phyloP scores from a whole-genome alignment of 2,113 vertebrate genomes.

The Emydocephalus ijimae region DNA sequence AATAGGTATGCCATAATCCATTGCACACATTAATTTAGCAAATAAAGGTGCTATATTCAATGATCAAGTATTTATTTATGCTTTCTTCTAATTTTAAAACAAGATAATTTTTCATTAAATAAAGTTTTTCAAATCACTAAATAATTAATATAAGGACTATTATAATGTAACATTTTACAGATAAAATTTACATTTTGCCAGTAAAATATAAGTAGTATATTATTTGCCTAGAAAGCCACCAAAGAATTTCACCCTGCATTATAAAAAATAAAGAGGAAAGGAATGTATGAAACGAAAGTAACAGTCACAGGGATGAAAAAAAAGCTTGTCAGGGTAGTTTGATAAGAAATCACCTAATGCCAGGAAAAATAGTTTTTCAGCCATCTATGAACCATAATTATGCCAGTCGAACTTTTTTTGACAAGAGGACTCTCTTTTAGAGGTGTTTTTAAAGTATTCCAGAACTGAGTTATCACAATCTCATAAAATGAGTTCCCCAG shows the following conservation, averaged over 20 bases:
- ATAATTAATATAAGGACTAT: conserved; percentile 44
- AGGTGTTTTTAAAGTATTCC: conserved; percentile 63
- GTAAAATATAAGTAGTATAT: neutral
- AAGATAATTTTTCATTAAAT: neutral
- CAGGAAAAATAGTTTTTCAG: conserved; percentile 25
- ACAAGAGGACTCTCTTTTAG: conserved; percentile 41
- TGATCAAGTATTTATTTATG: neutral
- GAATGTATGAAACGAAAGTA: conserved; percentile 54
- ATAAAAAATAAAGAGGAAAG: conserved; percentile 12
- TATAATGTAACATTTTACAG: conserved; percentile 42
- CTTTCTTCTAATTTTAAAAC: no score
- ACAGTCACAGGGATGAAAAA: conserved; percentile 52
- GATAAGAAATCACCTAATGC: conserved; percentile 36
- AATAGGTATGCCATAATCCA: conserved; percentile 5
- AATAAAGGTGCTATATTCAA: conserved; percentile 24
- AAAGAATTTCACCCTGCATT: conserved; percentile 25
- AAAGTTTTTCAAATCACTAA: neutral
- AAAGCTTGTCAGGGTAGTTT: conserved; percentile 54
- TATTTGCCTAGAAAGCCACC: conserved; percentile 1
- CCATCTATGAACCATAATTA: conserved; percentile 40
- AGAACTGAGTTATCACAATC: conserved; percentile 50
- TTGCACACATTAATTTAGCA: conserved; percentile 32
- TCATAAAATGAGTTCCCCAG: conserved; percentile 40
- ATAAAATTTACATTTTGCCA: neutral
- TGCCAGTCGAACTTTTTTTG: conserved; percentile 48